These are phyloP conservation scores for Caenorhabditis sulstoni DNA, from an alignment of 2,888 invertebrate genomes.

Conservation along the genomic window DNA sequence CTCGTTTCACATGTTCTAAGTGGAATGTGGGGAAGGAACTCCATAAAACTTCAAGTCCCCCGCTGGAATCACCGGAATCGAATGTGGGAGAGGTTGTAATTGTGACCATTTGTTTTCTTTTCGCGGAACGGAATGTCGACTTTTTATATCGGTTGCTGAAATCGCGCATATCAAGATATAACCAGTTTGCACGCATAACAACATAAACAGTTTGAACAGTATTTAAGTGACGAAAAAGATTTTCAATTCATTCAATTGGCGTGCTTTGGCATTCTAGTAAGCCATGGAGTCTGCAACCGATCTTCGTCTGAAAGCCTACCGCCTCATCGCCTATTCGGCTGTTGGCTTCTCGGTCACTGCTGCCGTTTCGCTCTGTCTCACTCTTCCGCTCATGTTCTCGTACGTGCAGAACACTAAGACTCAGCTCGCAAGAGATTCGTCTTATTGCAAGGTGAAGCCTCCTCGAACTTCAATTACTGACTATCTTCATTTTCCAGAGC, in stretches of 20 bases:
- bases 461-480: not conserved
- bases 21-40: no score
- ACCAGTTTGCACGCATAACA: not conserved
- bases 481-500: constrained; percentile 13
- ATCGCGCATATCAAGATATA: not conserved
- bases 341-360: constrained; percentile 54
- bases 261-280: constrained; percentile 51
- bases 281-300: constrained; percentile 56
- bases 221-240: not conserved
- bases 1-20: no score
- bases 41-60: no score
- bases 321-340: constrained; percentile 56
- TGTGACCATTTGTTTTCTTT: constrained; percentile 10
- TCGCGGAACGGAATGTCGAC: not conserved
- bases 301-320: constrained; percentile 54
- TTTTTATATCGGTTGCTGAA: no score
- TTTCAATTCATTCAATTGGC: constrained; percentile 27
- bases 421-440: constrained; percentile 47
- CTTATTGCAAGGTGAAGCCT: constrained; percentile 61
- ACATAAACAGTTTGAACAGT: not conserved
- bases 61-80: no score
- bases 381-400: constrained; percentile 49
- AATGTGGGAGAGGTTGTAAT: no score
- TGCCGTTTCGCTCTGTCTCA: constrained; percentile 48
- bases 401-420: constrained; percentile 57